Base-by-base conservation (phyloP, 53 echinoderm and acorn worm species). In the Zoroaster sp. region DNA sequence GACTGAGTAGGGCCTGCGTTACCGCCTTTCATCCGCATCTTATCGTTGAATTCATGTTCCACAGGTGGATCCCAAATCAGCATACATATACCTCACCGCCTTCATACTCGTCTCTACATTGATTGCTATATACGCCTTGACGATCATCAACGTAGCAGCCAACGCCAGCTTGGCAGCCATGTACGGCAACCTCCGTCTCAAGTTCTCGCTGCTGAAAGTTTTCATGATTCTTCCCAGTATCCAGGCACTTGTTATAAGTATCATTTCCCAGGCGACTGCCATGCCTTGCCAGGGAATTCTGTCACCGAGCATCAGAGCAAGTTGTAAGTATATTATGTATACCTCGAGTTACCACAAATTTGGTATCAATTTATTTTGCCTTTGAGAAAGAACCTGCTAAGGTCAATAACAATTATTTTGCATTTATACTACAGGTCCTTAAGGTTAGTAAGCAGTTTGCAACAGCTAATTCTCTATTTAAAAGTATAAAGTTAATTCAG, bases 71-170 rank as follows among this genome's bases (percentile, higher is more conserved):
- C 79, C 75, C 40, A 44, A 40, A 18, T 92, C 92, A 10, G 91
- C 95, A 35, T 93, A 53, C 78, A 49, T 95, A 38, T 95, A 95
- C 75, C 91, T 95, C 3, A 93, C 83, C 6, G 39, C 34, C 0
- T 44, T 91, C 72, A 87, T 80, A 40, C 63, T 95, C 3, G 32
- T 85, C 0, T 95, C 95, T 2, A 91, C 95, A 1, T 77, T 95
- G 21, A 28, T 88, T 3, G 95, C 91, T 44, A 91, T 95, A 69
- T 95, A 95, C 69, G 92, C 87, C 0, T 67, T 95, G 72, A 91
- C 93, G 21, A 91, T 95, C 45, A 91, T 95, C 47, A 93, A 93
- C 87, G 91, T 91, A 44, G 93, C 91, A 12, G 88, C 95, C 35
- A 36, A 74, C 43, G 46, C 40, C 46, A 82, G 59, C 81, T 54